A percentile compares a stretch with the other conserved stretches of the same genome.
phyloP scores from a whole-genome alignment of 2,888 invertebrate species.

The Phaedon cochleariae region DNA sequence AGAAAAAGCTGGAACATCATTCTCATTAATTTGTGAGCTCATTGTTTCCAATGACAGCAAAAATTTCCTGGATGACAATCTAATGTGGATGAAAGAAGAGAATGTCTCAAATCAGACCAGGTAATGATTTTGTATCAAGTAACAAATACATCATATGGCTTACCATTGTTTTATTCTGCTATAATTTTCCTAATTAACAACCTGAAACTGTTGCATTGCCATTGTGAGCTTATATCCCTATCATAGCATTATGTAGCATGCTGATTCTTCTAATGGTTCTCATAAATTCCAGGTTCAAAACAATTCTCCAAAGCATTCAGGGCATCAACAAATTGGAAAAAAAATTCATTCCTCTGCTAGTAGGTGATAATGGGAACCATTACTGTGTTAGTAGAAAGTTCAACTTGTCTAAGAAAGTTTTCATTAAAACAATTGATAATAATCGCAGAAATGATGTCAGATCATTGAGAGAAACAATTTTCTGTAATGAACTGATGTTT shows the following conservation, averaged over 20 bases:
- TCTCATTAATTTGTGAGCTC: slow-evolving; percentile 57
- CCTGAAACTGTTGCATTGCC: not conserved
- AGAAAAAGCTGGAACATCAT: slow-evolving; percentile 55
- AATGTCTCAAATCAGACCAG: slow-evolving; percentile 36
- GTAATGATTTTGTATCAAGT: slow-evolving; percentile 16
- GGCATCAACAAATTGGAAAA: slow-evolving; percentile 54
- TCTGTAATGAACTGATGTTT: slow-evolving; percentile 58
- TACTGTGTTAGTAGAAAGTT: slow-evolving; percentile 57
- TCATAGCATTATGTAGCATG: too few relatives aligned
- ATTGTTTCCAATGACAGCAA: slow-evolving; percentile 48
- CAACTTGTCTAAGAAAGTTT: slow-evolving; percentile 50
- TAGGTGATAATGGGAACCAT: slow-evolving; percentile 55
- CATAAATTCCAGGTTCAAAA: slow-evolving; percentile 30
- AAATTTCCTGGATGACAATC: slow-evolving; percentile 52
- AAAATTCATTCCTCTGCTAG: slow-evolving; percentile 52
- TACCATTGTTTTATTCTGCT: too few relatives aligned
- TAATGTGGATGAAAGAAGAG: slow-evolving; percentile 52
- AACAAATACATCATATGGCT: too few relatives aligned
- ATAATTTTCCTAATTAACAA: not conserved
- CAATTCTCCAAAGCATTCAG: slow-evolving; percentile 23
- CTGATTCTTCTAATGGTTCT: too few relatives aligned
- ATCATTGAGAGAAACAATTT: slow-evolving; percentile 45
- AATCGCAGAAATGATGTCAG: slow-evolving; percentile 39
- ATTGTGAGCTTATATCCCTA: too few relatives aligned
- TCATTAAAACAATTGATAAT: slow-evolving; percentile 52